phyloP scores from a whole-genome alignment of 53 echinoderm and acorn worm genomes.

The Apostichopus leukothele region DNA sequence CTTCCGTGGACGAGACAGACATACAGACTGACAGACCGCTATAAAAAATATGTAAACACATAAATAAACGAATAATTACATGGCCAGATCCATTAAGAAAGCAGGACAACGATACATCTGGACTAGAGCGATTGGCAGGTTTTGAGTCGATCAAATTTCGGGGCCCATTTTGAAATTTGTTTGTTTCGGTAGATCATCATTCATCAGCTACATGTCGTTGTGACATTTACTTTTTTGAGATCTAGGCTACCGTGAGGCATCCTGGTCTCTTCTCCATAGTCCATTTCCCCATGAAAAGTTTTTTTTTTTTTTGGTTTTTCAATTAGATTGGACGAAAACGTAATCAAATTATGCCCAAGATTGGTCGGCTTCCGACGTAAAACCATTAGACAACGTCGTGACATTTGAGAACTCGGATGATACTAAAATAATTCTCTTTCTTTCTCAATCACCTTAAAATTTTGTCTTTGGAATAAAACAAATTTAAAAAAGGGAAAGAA shows the following conservation, averaged over 20 bases:
- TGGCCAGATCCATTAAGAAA: too few species aligned
- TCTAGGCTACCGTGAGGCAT: slow-evolving; percentile 16
- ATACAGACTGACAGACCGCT: too few species aligned
- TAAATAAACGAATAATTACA: too few species aligned
- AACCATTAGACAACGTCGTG: not conserved
- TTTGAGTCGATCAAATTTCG: not conserved
- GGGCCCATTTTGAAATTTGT: not conserved
- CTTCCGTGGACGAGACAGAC: too few species aligned
- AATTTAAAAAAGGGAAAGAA: too few species aligned
- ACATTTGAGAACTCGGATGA: not conserved
- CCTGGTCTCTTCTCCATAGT: too few species aligned
- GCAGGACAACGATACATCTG: too few species aligned
- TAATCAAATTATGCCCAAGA: not conserved
- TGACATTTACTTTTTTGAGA: not conserved
- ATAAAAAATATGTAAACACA: too few species aligned
- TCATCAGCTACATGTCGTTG: not conserved
- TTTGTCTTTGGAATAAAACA: not conserved
- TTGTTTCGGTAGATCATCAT: not conserved
- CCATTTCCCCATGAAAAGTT: too few species aligned
- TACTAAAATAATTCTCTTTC: not conserved
- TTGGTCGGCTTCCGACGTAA: not conserved
- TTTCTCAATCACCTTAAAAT: not conserved
- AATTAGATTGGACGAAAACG: slow-evolving; percentile 22
- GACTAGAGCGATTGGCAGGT: not conserved
- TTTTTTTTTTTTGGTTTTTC: not conserved